phyloP scores from a whole-genome alignment of 2,113 vertebrate genomes.

The Rhynchomys soricoides region DNA sequence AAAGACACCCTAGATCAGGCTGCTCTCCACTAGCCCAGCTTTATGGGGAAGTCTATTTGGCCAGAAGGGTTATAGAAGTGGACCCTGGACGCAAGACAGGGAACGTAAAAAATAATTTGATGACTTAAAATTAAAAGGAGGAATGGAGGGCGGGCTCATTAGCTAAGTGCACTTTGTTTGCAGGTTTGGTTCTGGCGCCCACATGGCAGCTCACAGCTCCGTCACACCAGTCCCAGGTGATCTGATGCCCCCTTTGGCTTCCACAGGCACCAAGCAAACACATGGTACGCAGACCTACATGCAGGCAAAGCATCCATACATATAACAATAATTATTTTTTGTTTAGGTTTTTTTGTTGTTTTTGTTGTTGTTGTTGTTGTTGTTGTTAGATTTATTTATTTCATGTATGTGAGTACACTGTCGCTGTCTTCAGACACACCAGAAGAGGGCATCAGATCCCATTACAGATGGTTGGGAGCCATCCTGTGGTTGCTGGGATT shows the following conservation, averaged over 20 bases:
- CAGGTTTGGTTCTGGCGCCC: not conserved
- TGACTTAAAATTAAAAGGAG: constrained; percentile 66
- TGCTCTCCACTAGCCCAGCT: not conserved
- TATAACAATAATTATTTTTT: too few species aligned
- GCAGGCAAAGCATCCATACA: not conserved
- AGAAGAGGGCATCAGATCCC: too few species aligned
- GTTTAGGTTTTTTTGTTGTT: too few species aligned
- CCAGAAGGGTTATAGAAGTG: constrained; percentile 13
- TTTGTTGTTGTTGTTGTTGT: too few species aligned
- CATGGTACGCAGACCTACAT: not conserved
- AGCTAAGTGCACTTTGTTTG: not conserved
- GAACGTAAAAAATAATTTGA: not conserved
- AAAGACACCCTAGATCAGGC: not conserved
- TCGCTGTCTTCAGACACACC: too few species aligned
- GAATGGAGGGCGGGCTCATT: not conserved
- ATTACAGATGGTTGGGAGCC: too few species aligned
- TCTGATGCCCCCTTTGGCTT: not conserved
- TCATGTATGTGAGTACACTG: too few species aligned
- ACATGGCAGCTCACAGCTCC: not conserved
- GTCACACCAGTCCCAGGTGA: not conserved
- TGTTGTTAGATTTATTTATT: too few species aligned
- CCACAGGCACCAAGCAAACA: not conserved
- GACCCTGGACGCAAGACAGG: constrained; percentile 12
- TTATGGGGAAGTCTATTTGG: not conserved
- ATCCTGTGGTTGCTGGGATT: too few species aligned